These are phyloP conservation scores for Drosophila truncata DNA, from an alignment of 1,140 invertebrate species.

Conservation along the genomic window DNA sequence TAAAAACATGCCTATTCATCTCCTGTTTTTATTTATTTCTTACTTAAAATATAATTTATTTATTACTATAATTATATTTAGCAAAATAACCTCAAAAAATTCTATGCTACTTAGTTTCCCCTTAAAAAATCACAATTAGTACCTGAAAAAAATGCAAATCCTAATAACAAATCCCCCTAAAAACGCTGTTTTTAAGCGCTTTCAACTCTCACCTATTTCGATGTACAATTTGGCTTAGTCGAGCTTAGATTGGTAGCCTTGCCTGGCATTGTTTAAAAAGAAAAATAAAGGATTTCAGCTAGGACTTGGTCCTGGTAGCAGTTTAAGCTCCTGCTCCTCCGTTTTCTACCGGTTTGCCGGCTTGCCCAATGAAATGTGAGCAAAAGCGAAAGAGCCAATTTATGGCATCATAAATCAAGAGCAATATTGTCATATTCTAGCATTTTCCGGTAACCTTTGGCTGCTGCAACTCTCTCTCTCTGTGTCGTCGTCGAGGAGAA, in stretches of 20 bases:
- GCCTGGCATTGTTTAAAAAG: slow-evolving; percentile 15
- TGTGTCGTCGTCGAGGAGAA: slow-evolving; percentile 15
- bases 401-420: slow-evolving; percentile 74
- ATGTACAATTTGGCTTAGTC: not conserved
- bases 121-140: not conserved
- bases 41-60: too few species aligned
- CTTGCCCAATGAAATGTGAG: slow-evolving; percentile 44
- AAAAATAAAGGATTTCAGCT: not conserved
- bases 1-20: too few species aligned
- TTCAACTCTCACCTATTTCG: not conserved
- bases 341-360: not conserved
- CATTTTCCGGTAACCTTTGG: slow-evolving; percentile 46
- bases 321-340: too few species aligned
- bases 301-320: not conserved
- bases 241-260: not conserved
- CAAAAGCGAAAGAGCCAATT: slow-evolving; percentile 67
- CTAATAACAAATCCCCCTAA: not conserved
- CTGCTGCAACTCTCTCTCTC: slow-evolving; percentile 9
- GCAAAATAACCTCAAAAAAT: not conserved
- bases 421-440: slow-evolving; percentile 74
- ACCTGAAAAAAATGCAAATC: not conserved
- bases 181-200: not conserved
- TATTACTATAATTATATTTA: not conserved
- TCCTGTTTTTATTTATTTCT: too few species aligned
- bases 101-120: not conserved